Evolutionary conservation across 2,113 vertebrate species (phyloP).

Genomic region (Argyrosomus japonicus): DNA sequence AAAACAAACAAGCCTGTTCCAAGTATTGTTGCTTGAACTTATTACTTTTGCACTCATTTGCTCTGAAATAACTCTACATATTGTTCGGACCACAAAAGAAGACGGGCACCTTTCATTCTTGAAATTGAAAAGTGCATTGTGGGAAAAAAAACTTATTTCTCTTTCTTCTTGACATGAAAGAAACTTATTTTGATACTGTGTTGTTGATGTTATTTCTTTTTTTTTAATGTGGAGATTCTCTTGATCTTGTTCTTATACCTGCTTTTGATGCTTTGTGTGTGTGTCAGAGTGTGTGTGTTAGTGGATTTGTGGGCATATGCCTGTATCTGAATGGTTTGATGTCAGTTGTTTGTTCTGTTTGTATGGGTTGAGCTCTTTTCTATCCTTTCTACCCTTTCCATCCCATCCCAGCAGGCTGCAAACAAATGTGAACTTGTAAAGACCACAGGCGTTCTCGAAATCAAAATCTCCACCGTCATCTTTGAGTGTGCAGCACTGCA

Average conservation of each 20-base stretch:
- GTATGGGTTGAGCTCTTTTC: constrained; percentile 4
- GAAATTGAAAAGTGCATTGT: constrained; percentile 40
- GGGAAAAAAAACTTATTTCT: constrained; percentile 59
- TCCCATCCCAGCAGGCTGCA: background rate
- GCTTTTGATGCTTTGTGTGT: constrained; percentile 59
- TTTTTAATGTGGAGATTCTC: constrained; percentile 31
- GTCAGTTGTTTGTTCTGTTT: constrained; percentile 46
- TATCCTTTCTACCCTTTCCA: constrained; percentile 16
- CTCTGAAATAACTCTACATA: constrained; percentile 40
- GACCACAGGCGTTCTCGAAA: constrained; percentile 15
- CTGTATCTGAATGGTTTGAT: constrained; percentile 50
- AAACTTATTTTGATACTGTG: constrained; percentile 55
- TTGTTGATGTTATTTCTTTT: constrained; percentile 40
- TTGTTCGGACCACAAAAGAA: constrained; percentile 36
- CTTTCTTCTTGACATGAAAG: constrained; percentile 68
- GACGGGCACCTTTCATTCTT: constrained; percentile 50
- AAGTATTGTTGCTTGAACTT: background rate
- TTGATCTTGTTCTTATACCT: constrained; percentile 69
- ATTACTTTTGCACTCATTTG: constrained; percentile 43
- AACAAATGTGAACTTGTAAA: constrained; percentile 38
- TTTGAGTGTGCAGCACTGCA: background rate
- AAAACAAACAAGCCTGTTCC: constrained; percentile 5
- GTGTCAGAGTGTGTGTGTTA: background rate
- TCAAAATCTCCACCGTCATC: constrained; percentile 17
- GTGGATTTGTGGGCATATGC: constrained; percentile 13